These are phyloP conservation scores for Coracopsis vasa DNA, from an alignment of 2,113 vertebrate species.

Conservation along the genomic window DNA sequence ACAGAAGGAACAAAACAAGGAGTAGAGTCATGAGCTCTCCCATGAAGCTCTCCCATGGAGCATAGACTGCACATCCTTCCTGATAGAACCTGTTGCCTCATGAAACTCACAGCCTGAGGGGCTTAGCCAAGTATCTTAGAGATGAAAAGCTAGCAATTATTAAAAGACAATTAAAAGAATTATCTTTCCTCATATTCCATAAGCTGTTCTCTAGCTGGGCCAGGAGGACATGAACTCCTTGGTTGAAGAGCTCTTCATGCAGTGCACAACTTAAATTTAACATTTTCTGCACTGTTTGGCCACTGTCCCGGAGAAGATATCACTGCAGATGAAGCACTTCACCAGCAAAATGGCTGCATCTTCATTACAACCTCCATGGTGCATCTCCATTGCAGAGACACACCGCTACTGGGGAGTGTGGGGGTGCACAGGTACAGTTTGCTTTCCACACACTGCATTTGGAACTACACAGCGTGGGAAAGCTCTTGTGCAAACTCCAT, in stretches of 20 bases:
- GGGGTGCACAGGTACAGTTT: background rate
- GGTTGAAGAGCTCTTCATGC: background rate
- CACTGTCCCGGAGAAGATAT: background rate
- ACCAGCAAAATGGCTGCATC: background rate
- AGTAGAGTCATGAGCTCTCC: background rate
- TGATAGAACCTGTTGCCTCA: constrained; percentile 20
- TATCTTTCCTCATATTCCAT: background rate
- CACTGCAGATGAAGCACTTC: background rate
- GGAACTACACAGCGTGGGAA: background rate
- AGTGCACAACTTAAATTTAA: background rate
- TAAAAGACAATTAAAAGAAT: constrained; percentile 33
- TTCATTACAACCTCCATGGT: background rate
- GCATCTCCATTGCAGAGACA: background rate
- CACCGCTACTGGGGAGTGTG: background rate
- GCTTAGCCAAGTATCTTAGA: constrained; percentile 20
- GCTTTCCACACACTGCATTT: background rate
- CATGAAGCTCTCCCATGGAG: background rate
- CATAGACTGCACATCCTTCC: background rate
- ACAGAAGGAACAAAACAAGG: background rate
- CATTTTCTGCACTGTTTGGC: background rate
- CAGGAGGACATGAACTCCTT: background rate
- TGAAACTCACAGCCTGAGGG: background rate
- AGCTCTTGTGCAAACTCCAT: background rate
- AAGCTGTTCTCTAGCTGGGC: background rate
- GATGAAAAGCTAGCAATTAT: background rate